Evolutionary conservation across 2,888 invertebrate genomes (phyloP), one percentile per base, ranked within the genome.

Genomic region (Parascotia fuliginaria): DNA sequence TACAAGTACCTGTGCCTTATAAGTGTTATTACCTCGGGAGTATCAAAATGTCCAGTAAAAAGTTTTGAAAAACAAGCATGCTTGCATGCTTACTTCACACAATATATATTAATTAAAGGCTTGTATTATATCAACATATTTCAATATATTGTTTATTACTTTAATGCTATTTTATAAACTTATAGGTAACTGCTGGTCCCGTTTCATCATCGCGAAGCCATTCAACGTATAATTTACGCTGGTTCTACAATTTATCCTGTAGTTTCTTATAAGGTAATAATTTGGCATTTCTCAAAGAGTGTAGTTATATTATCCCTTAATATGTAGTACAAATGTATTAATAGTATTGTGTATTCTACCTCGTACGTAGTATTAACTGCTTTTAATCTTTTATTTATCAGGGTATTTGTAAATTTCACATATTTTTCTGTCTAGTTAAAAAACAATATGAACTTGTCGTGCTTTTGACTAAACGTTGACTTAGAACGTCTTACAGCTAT

Each of bases 331-430:
- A 59, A 59, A 55, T 63, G 55, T 64, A 59, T 63, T 44, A 32
- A 48, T 12, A 63, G 52, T 67, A 67, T 67, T 67, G 51, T 64
- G 36, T 60, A 56, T 60, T 64, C 65, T 67, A 65, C 65, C 68
- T 65, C 64, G 47, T 60, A 41, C 55, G 48, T 53, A 63, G 43
- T 48, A 24, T 39, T 42, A 34, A 37, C 13, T 42, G 29, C 34
- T 22, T 40, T 40, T 29, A 40, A 50, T 45, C 43, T 52, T 22
- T 37, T n/a, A 40, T 37, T 48, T 60, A 49, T 14, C 28, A 44
- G 59, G 11, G 36, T 50, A 53, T 62, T 43, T 9, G 43, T 56
- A 38, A 13, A 28, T 38, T 19, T 39, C 32, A 34, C 13, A 13
- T 27, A 0, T 28, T 33, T 42, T 33, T 13, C 13, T n/a, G 39